Evolutionary conservation across 1,140 invertebrate genomes (phyloP), one percentile per base, ranked within the genome.

Genomic region (Charaxes varanes): DNA sequence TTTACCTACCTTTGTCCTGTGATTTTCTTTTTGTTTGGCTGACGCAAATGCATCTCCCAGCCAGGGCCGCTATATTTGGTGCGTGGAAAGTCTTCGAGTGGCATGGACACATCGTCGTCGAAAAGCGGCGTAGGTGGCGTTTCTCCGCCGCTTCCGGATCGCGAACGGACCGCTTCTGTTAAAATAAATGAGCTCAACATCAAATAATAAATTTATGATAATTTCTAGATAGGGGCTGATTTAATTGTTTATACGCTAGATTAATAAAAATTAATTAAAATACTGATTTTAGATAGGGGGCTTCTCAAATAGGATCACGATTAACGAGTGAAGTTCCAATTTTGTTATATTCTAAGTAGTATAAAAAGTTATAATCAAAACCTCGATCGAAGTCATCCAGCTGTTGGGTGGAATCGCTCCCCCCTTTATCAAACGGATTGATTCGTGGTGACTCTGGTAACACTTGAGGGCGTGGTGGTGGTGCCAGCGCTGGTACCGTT

Each of bases 21-120:
- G 38, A 99, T 95, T 79, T 98, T 99, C 88, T 99, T 99, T 77
- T 99, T 99, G 56, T 95, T 96, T 3, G 97, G 97, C 64, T 98
- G 95, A 7, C 97, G 86, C 15, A 99, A 85, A 44, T 98, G 94
- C 91, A 99, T 94, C 69, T 99, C 96, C 97, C 97, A 99, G 11
- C 95, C 95, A n/a, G 94, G 90, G 0, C 90, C 94, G 0, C 84
- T 81, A 59, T 93, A 96, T 23, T 88, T 88, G 1, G 91, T 88
- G 31, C 95, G 87, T 2, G 94, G 94, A 77, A 97, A 99, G 11
- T 94, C 92, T 81, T 97, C 95, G 8, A 99, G 85, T 0, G 97
- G 97, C 74, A 95, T 91, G 1, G 95, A 94, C 12, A 94, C 90
- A 70, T 98, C 96, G 43, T 98, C 97, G 71, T 99, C 97, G 76